These are phyloP conservation scores for Pongo pygmaeus DNA, from an alignment of 2,113 vertebrate genomes.

Conservation along the genomic window DNA sequence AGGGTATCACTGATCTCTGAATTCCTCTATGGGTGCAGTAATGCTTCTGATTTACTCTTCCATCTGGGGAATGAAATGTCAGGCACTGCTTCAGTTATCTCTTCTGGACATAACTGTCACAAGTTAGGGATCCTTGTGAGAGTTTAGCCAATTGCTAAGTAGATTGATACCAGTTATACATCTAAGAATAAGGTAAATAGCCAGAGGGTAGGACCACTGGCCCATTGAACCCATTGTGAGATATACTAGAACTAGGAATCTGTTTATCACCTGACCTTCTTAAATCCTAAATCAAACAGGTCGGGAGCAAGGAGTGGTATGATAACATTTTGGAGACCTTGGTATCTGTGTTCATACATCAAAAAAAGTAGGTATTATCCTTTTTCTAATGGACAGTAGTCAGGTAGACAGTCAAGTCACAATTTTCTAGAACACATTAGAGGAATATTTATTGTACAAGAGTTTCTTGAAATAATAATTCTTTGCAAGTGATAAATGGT, in stretches of 20 bases:
- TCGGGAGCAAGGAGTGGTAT: fast-evolving
- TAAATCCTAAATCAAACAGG: not conserved
- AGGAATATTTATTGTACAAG: not conserved
- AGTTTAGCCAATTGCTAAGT: not conserved
- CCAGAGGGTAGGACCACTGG: not conserved
- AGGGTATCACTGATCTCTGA: not conserved
- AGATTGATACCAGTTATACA: not conserved
- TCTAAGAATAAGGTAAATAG: not conserved
- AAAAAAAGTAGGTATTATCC: not conserved
- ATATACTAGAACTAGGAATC: not conserved
- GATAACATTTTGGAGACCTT: not conserved
- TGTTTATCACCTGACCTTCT: not conserved
- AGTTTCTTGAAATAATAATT: not conserved
- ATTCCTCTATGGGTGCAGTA: not conserved
- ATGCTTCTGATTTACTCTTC: not conserved
- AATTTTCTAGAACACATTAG: not conserved
- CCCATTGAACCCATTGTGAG: not conserved
- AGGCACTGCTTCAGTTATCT: not conserved
- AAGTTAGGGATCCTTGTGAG: not conserved
- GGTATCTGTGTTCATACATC: not conserved
- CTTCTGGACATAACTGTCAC: not conserved
- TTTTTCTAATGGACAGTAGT: not conserved
- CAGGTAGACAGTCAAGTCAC: not conserved
- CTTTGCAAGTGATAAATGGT: not conserved
- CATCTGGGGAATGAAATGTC: not conserved